A percentile compares a stretch with the other conserved stretches of the same genome.
Conservation (phyloP, 2,888 invertebrate species). For the Balanococcus diminutus region DNA sequence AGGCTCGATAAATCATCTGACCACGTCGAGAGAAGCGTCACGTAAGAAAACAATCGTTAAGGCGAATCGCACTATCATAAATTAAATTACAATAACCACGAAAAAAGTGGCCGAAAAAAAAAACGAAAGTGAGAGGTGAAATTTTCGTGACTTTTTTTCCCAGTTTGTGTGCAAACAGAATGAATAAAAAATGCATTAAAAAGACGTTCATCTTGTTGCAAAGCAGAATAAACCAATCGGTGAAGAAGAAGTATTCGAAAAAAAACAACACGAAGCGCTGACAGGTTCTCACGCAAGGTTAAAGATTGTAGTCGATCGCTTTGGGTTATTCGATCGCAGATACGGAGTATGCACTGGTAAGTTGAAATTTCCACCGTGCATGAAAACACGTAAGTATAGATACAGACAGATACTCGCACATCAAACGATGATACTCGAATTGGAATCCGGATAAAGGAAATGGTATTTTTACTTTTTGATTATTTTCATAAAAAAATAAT, state of each 20-base stretch:
- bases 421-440: neutral
- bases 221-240: neutral
- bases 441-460: neutral
- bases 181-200: neutral
- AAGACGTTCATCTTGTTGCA: neutral
- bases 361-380: neutral
- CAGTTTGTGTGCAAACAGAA: neutral
- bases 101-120: neutral
- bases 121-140: neutral
- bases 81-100: neutral
- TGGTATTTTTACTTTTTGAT: neutral
- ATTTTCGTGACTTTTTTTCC: neutral
- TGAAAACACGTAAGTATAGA: neutral
- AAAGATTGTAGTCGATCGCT: neutral
- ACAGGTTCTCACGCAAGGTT: conserved; percentile 1
- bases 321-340: neutral
- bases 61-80: neutral
- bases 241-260: neutral
- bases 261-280: neutral
- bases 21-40: neutral
- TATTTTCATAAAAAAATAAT: neutral
- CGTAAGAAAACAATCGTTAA: neutral
- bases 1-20: neutral
- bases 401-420: neutral
- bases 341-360: too few relatives aligned